Percentiles rank a stretch among this genome's conserved stretches.
Conservation (phyloP, 2,888 invertebrate genomes). For the Athalia circularis region DNA sequence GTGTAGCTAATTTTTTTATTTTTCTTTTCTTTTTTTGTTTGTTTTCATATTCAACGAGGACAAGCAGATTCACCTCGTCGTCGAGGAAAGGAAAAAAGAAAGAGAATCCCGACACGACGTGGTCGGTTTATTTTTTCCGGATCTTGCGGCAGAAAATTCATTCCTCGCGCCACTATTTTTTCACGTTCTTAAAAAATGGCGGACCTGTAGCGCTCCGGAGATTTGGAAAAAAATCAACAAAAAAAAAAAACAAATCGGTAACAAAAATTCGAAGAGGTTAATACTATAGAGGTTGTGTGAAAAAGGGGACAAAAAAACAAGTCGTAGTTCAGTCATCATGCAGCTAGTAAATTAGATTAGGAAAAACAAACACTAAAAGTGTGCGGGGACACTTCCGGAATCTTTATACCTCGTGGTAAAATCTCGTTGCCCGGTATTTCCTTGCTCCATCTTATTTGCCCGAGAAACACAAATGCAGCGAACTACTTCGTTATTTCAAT, state of each 20-base stretch:
- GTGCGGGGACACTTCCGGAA: constrained; percentile 46
- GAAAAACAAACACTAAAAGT: constrained; percentile 46
- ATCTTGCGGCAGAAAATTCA: no score
- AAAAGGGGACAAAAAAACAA: constrained; percentile 38
- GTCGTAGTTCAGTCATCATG: constrained; percentile 43
- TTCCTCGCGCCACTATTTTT: no score
- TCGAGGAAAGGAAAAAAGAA: no score
- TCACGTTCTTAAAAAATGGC: no score
- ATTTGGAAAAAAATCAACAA: no score
- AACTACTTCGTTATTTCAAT: constrained; percentile 47
- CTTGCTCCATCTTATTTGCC: background rate
- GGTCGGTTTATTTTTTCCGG: no score
- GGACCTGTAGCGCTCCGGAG: no score
- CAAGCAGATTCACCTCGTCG: background rate
- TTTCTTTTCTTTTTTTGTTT: background rate
- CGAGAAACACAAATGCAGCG: constrained; percentile 29
- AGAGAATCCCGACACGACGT: no score
- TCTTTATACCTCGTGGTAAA: constrained; percentile 3
- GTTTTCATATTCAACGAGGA: constrained; percentile 9
- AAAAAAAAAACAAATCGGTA: background rate
- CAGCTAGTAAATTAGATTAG: constrained; percentile 45
- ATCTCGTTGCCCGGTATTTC: background rate
- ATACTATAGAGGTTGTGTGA: constrained; percentile 22
- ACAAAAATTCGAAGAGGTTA: background rate
- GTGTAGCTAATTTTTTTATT: background rate